phyloP scores from a whole-genome alignment of 2,797 vertebrate genomes.

The Acanthurus leucopareius region DNA sequence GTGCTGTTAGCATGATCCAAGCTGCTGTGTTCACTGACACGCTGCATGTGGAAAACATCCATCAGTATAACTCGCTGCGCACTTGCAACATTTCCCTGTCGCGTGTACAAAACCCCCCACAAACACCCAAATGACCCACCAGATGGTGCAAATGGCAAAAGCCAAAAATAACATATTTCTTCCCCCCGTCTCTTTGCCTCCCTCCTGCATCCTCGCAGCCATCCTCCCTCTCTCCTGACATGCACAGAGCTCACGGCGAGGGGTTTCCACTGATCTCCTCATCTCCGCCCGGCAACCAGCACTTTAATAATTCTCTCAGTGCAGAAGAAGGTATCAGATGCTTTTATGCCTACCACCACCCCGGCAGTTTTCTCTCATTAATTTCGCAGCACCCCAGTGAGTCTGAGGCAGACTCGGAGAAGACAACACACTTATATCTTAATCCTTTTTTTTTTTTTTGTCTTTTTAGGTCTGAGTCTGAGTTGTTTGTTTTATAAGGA shows the following conservation, averaged over 20 bases:
- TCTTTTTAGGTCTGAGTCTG: constrained; percentile 8
- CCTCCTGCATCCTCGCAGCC: constrained; percentile 16
- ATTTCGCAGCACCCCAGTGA: constrained; percentile 69
- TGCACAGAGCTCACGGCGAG: constrained; percentile 38
- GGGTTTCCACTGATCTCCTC: constrained; percentile 63
- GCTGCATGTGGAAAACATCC: constrained; percentile 58
- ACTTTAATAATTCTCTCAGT: constrained; percentile 81
- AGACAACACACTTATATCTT: constrained; percentile 44
- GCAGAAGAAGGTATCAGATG: constrained; percentile 59
- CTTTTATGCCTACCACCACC: constrained; percentile 65
- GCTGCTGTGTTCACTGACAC: constrained; percentile 52
- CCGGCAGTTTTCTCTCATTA: constrained; percentile 77
- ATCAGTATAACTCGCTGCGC: constrained; percentile 51
- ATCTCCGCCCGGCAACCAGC: constrained; percentile 63
- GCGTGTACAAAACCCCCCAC: constrained; percentile 12
- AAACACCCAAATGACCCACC: constrained; percentile 62
- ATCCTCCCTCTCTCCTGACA: constrained; percentile 34
- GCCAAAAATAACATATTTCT: constrained; percentile 43
- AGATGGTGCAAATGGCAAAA: constrained; percentile 66
- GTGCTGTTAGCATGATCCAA: constrained; percentile 40
- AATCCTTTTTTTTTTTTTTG: constrained; percentile 20
- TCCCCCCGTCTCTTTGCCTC: background rate
- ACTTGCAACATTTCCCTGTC: constrained; percentile 41
- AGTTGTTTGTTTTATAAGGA: constrained; percentile 49
- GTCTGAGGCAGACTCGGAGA: constrained; percentile 43